Percentiles rank a stretch among this genome's conserved stretches.
Evolutionary conservation across 2,113 vertebrate species (phyloP).

Genomic region (Mesitornis unicolor): DNA sequence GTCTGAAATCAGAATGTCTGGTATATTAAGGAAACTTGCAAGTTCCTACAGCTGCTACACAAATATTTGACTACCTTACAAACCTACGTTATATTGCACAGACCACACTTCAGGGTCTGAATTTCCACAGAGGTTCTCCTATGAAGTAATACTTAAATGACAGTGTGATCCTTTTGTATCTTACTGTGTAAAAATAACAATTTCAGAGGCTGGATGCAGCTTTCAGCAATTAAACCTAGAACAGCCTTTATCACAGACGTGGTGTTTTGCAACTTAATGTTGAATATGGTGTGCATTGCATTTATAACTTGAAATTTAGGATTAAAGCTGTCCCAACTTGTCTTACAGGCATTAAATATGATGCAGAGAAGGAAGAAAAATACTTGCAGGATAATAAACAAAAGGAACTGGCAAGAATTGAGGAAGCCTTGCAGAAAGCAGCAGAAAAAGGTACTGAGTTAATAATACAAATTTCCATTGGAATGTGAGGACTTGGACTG

Average conservation of each 20-base stretch:
- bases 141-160: neutral
- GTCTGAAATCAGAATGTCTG: neutral
- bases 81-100: neutral
- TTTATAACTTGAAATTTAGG: neutral
- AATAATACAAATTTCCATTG: neutral
- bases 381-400: conserved; percentile 91
- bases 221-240: neutral
- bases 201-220: neutral
- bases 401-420: conserved; percentile 89
- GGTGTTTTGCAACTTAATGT: neutral
- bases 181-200: neutral
- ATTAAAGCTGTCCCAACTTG: neutral
- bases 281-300: neutral
- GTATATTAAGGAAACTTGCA: neutral
- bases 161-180: neutral
- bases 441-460: conserved; percentile 83
- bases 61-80: neutral
- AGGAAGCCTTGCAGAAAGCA: conserved; percentile 88
- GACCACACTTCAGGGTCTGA: neutral
- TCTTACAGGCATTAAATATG: conserved; percentile 86
- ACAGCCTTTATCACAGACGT: neutral
- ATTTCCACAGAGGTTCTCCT: rapidly evolving
- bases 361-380: conserved; percentile 91
- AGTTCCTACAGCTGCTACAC: neutral
- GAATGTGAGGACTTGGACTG: neutral